Evolutionary conservation across 2,113 vertebrate species (phyloP).

Genomic region (Myotis davidii): DNA sequence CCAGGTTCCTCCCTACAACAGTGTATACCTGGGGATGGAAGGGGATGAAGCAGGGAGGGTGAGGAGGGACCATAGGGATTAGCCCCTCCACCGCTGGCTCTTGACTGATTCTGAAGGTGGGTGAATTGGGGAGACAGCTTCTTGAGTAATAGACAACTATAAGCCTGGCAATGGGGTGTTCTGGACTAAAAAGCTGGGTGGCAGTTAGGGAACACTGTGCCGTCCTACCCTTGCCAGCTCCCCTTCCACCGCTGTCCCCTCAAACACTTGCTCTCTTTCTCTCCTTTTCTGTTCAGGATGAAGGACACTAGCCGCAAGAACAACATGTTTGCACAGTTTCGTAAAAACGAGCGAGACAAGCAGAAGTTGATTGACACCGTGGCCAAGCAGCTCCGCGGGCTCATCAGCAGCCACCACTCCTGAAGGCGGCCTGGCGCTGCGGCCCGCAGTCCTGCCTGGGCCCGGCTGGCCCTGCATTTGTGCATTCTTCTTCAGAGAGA

Average conservation of each 20-base stretch:
- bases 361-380: slow-evolving; percentile 97
- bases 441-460: not conserved
- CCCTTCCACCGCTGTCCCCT: not conserved
- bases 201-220: not conserved
- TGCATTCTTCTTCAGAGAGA: slow-evolving; percentile 77
- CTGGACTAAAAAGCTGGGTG: not conserved
- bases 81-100: not conserved
- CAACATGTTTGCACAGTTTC: slow-evolving; percentile 96
- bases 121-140: not conserved
- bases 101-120: not conserved
- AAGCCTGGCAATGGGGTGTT: not conserved
- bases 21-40: not conserved
- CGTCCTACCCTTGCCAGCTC: not conserved
- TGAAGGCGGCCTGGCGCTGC: slow-evolving; percentile 75
- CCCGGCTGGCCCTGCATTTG: slow-evolving; percentile 57
- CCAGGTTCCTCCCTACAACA: not conserved
- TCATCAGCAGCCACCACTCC: slow-evolving; percentile 93
- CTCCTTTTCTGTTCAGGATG: slow-evolving; percentile 88
- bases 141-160: not conserved
- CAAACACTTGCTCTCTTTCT: not conserved
- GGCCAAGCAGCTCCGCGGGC: slow-evolving; percentile 94
- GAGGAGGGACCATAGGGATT: no score
- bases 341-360: slow-evolving; percentile 96
- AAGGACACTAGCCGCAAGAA: slow-evolving; percentile 95
- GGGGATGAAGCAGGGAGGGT: not conserved